phyloP scores from a whole-genome alignment of 2,113 vertebrate genomes.

The Polyodon spathula region DNA sequence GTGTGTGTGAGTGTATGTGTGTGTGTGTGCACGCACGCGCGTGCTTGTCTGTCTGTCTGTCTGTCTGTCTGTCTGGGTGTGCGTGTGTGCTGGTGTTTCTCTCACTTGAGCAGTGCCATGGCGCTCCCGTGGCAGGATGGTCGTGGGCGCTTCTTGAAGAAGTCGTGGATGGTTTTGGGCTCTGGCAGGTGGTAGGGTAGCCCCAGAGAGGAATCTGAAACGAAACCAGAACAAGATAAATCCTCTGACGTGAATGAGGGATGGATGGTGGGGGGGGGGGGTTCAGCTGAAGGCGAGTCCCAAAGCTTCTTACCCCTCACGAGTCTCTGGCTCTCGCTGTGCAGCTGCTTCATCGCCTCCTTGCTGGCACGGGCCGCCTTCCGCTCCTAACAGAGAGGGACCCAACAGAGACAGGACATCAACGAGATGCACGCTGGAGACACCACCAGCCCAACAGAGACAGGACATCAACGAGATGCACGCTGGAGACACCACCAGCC shows the following conservation, averaged over 20 bases:
- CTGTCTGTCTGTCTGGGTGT: neutral
- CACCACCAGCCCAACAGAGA: neutral
- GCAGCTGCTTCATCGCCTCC: constrained; percentile 83
- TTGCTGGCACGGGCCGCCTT: constrained; percentile 83
- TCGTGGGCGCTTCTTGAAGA: constrained; percentile 69
- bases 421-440: neutral
- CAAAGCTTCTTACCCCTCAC: constrained; percentile 70
- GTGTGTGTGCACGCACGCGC: neutral
- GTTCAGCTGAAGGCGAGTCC: neutral
- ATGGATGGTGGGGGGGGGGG: too few species aligned
- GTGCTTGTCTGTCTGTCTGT: neutral
- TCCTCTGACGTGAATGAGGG: neutral
- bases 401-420: neutral
- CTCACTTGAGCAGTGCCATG: constrained; percentile 88
- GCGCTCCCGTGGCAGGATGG: constrained; percentile 63
- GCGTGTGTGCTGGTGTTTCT: too few species aligned
- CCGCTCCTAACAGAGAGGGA: constrained; percentile 66
- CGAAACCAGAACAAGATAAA: neutral
- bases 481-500: too few species aligned
- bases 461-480: too few species aligned
- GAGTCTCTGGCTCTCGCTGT: constrained; percentile 87
- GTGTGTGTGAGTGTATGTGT: neutral
- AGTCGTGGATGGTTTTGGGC: constrained; percentile 80
- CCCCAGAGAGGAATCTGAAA: constrained; percentile 71
- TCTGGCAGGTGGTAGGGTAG: constrained; percentile 87